phyloP scores from a whole-genome alignment of 2,888 invertebrate genomes.

The Drosophila cognata region DNA sequence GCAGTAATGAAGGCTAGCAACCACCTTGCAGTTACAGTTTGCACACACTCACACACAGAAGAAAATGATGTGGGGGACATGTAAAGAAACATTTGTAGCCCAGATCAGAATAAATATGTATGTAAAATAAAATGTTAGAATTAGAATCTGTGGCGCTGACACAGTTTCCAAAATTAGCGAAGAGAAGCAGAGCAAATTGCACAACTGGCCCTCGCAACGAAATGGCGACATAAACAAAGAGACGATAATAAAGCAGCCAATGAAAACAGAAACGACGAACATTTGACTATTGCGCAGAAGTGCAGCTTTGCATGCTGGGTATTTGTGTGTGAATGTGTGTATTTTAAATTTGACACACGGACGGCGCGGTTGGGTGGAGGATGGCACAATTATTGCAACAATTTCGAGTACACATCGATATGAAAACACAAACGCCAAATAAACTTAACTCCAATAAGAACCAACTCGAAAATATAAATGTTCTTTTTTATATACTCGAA shows the following conservation, averaged over 20 bases:
- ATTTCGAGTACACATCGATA: constrained; percentile 3
- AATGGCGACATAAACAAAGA: constrained; percentile 70
- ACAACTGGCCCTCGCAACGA: constrained; percentile 57
- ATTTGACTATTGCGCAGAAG: constrained; percentile 69
- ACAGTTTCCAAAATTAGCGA: constrained; percentile 65
- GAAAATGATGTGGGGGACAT: constrained; percentile 1
- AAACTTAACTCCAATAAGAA: constrained; percentile 43
- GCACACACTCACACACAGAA: neutral
- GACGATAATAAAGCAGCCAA: constrained; percentile 63
- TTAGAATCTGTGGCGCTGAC: constrained; percentile 50
- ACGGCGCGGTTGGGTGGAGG: constrained; percentile 42
- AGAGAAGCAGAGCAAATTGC: constrained; percentile 55
- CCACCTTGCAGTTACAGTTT: constrained; percentile 32
- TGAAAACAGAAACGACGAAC: constrained; percentile 71
- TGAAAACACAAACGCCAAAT: constrained; percentile 1
- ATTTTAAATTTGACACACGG: constrained; percentile 72
- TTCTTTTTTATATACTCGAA: constrained; percentile 6
- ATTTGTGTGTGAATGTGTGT: constrained; percentile 12
- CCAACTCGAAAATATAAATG: neutral
- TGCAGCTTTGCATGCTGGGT: constrained; percentile 26
- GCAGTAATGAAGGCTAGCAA: constrained; percentile 24
- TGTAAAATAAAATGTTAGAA: constrained; percentile 29
- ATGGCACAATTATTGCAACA: constrained; percentile 36
- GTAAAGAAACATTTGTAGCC: constrained; percentile 5
- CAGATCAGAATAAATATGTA: constrained; percentile 8